Base-by-base conservation (phyloP, 2,888 invertebrate genomes). In the Unio pictorum region DNA sequence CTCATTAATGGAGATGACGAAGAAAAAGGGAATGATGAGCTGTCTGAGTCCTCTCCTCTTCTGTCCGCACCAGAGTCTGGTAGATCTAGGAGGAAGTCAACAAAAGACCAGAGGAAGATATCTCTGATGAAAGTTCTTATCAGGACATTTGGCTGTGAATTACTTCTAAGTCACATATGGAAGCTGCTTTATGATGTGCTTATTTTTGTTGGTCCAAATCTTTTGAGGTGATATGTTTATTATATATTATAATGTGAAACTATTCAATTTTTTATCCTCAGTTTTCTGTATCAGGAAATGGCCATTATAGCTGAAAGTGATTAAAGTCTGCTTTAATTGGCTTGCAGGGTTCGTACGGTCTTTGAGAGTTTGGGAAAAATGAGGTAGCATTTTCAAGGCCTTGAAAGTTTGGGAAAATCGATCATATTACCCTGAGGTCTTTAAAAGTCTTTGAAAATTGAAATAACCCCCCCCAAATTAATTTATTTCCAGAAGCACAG, bases 31-130 rank as follows among this genome's bases (percentile, higher is more conserved):
- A 45, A 56, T 6, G 23, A 28, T 45, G 60, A 74, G 64, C 55
- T 76, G 79, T 45, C 86, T 77, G 45, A 92, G 93, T 66, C 72
- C 67, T 57, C 64, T 30, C 71, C 71, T 30, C 67, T 71, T n/a
- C 34, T 56, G 54, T 15, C 15, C 11, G 11, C 45, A 45, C 45
- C 45, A 56, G 54, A 7, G 26, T 15, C 15, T 45, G 54, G 15
- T 3, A 45, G 0, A 45, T 45, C 45, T 45, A 11, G 15, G 45
- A 67, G 61, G 15, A 69, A 71, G 30, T 61, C 68, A 18, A 62
- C 45, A 17, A 69, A 68, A 57, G 66, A 72, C n/a, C n/a, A n/a
- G 26, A 62, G 61, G 4, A 72, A 70, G 65, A 78, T 82, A 6
- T 84, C 84, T 8, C 71, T 88, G 45, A 54, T 77, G 7, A 81